Evolutionary conservation across 2,888 invertebrate species (phyloP), one percentile per base, ranked within the genome.

Genomic region (Elysia crispata): DNA sequence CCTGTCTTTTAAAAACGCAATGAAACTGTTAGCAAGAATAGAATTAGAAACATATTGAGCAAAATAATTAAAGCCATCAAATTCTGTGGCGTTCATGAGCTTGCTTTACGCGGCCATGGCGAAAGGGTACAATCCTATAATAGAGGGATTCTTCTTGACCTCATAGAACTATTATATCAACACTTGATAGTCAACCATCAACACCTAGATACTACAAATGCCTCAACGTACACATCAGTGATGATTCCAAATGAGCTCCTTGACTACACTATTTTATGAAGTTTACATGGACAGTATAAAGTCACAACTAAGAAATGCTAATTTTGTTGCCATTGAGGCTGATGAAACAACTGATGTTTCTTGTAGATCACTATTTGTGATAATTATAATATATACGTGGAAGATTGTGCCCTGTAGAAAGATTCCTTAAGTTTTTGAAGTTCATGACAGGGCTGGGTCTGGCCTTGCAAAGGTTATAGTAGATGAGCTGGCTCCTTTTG

Each of bases 301-400:
- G n/a, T 8, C 20, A 18, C n/a, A 60, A 20, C 6, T 60, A 20
- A 3, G 15, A 5, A 60, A 60, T 23, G 15, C 60, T 20, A 23
- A 20, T 20, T 54, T 15, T 60, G 60, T 60, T 60, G 15, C 60
- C 5, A 60, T 60, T 23, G 23, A 60, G 15, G 60, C 60, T 60
- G 60, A 60, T 23, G 60, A 60, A 23, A 60, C 60, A 60, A 60
- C 60, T 60, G 60, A 60, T 60, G 23, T 60, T 15, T 60, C 60
- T 8, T 60, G 15, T 60, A 60, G 23, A 60, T 60, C 60, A 15
- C 60, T 8, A 23, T 23, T 60, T 60, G 60, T 60, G 60, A 60
- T 60, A 23, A 60, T 8, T 60, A 8, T 60, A 23, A 20, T 3
- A 20, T 60, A 23, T 60, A n/a, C n/a, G 60, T 60, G 15, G 23